These are phyloP conservation scores for Alosa alosa DNA, from an alignment of 2,113 vertebrate genomes.

Conservation along the genomic window DNA sequence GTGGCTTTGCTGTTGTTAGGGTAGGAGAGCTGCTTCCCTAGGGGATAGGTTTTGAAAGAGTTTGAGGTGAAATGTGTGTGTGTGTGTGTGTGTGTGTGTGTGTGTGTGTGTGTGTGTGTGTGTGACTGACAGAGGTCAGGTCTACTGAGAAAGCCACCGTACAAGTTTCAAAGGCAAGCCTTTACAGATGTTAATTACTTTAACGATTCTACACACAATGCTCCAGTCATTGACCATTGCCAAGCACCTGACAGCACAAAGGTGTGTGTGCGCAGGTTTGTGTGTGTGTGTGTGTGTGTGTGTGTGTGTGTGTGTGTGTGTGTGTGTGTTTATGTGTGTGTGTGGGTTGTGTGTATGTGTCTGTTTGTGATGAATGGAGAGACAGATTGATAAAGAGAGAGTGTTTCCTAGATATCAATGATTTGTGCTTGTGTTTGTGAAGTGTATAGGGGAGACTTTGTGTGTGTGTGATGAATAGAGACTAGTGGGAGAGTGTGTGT, in stretches of 20 bases:
- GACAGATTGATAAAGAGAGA: background rate
- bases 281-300: slow-evolving; percentile 25
- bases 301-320: background rate
- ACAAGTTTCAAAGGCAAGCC: slow-evolving; percentile 17
- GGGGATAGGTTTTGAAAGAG: background rate
- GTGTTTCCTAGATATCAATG: background rate
- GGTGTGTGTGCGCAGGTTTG: slow-evolving; percentile 3
- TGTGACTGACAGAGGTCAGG: background rate
- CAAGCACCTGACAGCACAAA: slow-evolving; percentile 26
- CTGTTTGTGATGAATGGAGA: background rate
- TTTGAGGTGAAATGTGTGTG: background rate
- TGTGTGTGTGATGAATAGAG: background rate
- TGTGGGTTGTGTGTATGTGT: background rate
- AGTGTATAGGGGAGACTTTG: background rate
- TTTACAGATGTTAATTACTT: slow-evolving; percentile 47
- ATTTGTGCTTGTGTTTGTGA: background rate
- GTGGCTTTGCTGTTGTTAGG: background rate
- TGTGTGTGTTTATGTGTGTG: background rate
- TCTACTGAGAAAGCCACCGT: slow-evolving; percentile 9
- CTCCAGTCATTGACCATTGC: background rate
- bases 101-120: background rate
- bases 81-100: background rate
- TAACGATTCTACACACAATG: slow-evolving; percentile 42
- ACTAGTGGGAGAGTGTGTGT: background rate
- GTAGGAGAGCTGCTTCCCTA: slow-evolving; percentile 12